Conservation (phyloP, 2,888 invertebrate genomes). For the Polydrusus pterygomalis region DNA sequence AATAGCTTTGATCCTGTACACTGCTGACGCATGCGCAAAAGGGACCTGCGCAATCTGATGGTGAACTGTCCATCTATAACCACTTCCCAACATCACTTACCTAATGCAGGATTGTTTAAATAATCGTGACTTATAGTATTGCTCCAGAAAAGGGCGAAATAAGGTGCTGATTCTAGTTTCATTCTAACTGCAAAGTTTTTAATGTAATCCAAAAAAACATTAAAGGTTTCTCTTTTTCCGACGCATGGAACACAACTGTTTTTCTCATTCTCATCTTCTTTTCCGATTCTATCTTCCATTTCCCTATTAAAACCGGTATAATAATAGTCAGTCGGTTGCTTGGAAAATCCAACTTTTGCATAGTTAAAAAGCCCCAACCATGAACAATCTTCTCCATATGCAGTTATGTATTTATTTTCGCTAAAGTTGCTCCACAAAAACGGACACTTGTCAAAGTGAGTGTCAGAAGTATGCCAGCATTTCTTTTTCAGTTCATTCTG, state of each 20-base stretch:
- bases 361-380: conserved; percentile 90
- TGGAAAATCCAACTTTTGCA: conserved; percentile 84
- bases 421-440: conserved; percentile 90
- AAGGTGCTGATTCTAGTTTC: conserved; percentile 75
- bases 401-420: conserved; percentile 76
- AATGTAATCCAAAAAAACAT: conserved; percentile 83
- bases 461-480: conserved; percentile 75
- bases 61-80: too few relatives aligned
- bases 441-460: conserved; percentile 85
- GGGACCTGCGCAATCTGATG: too few relatives aligned
- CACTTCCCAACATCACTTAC: too few relatives aligned
- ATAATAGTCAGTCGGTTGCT: conserved; percentile 91
- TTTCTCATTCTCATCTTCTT: conserved; percentile 70
- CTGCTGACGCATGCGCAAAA: too few relatives aligned
- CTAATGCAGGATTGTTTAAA: conserved; percentile 84
- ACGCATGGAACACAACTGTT: conserved; percentile 81
- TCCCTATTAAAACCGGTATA: conserved; percentile 83
- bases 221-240: conserved; percentile 79
- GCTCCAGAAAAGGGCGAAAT: conserved; percentile 91
- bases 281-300: conserved; percentile 80
- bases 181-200: conserved; percentile 78
- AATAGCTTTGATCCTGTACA: too few relatives aligned
- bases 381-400: conserved; percentile 89
- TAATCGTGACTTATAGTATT: conserved; percentile 89
- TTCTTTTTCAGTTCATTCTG: conserved; percentile 78